phyloP scores from a whole-genome alignment of 2,888 invertebrate species.

The Drosophila birchii region DNA sequence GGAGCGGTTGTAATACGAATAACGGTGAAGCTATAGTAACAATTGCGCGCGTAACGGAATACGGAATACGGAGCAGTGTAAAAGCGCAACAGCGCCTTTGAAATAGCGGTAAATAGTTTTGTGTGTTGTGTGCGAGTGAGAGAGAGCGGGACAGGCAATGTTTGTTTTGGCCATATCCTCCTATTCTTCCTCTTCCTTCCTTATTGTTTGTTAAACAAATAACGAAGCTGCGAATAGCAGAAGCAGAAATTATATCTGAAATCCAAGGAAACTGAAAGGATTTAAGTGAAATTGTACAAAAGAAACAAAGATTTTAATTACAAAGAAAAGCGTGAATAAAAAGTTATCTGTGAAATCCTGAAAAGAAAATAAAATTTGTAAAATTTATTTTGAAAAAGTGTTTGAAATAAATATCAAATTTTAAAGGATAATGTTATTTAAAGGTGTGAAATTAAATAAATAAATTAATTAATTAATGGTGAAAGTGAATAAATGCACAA shows the following conservation, averaged over 20 bases:
- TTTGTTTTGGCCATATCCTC: conserved; percentile 45
- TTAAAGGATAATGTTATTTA: not conserved
- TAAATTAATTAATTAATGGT: not conserved
- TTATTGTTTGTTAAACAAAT: conserved; percentile 65
- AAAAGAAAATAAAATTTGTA: not conserved
- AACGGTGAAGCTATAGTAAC: conserved; percentile 45
- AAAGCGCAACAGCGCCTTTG: conserved; percentile 52
- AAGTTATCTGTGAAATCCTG: not conserved
- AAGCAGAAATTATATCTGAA: conserved; percentile 31
- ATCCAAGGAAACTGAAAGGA: conserved; percentile 16
- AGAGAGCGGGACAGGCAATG: conserved; percentile 24
- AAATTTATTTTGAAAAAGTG: not conserved
- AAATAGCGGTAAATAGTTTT: conserved; percentile 59
- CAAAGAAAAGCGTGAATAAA: not conserved
- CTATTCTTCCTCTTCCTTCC: not conserved
- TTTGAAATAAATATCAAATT: not conserved
- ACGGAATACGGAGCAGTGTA: conserved; percentile 37
- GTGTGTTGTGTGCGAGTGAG: conserved; percentile 22
- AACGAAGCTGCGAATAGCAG: conserved; percentile 49
- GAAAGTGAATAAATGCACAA: not conserved
- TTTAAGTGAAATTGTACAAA: conserved; percentile 10
- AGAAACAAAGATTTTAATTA: conserved; percentile 11
- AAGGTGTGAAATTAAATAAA: not conserved
- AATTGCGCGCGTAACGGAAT: conserved; percentile 51
- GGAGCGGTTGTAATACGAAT: conserved; percentile 58